Evolutionary conservation across 2,113 vertebrate species (phyloP), one percentile per base, ranked within the genome.

Genomic region (Macrotus californicus): DNA sequence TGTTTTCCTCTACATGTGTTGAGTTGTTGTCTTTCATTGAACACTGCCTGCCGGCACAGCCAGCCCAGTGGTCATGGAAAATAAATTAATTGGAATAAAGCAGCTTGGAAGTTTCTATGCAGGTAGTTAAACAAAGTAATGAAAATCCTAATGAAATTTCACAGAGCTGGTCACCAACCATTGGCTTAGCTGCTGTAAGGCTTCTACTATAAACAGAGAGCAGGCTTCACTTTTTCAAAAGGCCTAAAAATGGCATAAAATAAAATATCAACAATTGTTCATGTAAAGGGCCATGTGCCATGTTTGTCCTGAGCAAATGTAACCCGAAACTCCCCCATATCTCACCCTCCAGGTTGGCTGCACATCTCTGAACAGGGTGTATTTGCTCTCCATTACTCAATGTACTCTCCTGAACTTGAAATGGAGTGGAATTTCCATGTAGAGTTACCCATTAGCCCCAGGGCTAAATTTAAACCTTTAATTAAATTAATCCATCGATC

Each of bases 361-460:
- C 50, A 34, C 64, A 4, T 88, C 94, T 72, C 92, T 50, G 54
- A 83, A 80, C 59, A 41, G 80, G n/a, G 48, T 81, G 46, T 94
- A 54, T 96, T 96, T 91, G 89, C 70, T 95, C 94, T 95, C 50
- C 91, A 72, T 88, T 75, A 61, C 92, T 96, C 36, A 0, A 22
- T 87, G 94, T 69, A 24, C 91, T 96, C 96, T 96, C 79, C 87
- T 85, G 93, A 94, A 54, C 59, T 83, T 66, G 77, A 83, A 70
- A 16, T n/a, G 41, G 83, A 93, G 97, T 89, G 90, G 91, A 97
- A 97, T 97, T 97, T 98, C 95, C 66, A 95, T 54, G 87, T 5
- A 22, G 96, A 96, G 64, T 91, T 96, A 97, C 95, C 56, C 10
- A 29, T 97, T 96, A 93, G 73, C 64, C 82, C 54, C 80, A 70